Base-by-base conservation (phyloP, 2,113 vertebrate species). In the Carassius auratus region DNA sequence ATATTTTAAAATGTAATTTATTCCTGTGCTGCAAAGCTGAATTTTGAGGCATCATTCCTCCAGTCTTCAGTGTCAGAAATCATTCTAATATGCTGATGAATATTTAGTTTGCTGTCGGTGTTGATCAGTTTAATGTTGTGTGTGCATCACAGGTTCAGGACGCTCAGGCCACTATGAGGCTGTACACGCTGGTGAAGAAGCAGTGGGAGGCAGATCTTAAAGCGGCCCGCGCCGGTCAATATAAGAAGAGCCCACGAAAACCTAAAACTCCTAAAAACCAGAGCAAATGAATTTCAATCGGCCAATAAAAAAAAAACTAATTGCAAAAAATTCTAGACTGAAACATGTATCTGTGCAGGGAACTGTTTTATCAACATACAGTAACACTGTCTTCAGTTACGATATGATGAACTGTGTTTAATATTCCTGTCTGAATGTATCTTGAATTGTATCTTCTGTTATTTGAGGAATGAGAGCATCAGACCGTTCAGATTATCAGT, bases 161-260 rank as follows among this genome's bases (percentile, higher is more conserved):
- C 0, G 97, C 98, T 0, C 98, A 98, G 89, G 97, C 95, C n/a
- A 96, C 97, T 1, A 99, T 99, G 98, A 94, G 96, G 64, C 95
- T 99, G 3, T 99, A 99, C 89, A 91, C 96, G 0, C 42, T 95
- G 81, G 98, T 92, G 86, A 98, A 94, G 85, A 96, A 96, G 89
- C 89, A 95, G 0, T 99, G 98, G 98, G 98, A 99, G 90, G 93
- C 92, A 9, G 88, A 89, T 0, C 19, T 95, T 42, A 95, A 93
- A 91, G 92, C 76, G 6, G 90, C 84, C 17, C 83, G 61, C 3
- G 91, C 9, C 17, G 85, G 50, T 8, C 88, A 69, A 61, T 82
- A 85, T 36, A 57, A 84, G 36, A 93, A 89, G 73, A 87, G 2
- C 0, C 12, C 84, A 48, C 84, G 89, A 50, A 92, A 89, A 69